phyloP scores from a whole-genome alignment of 2,113 vertebrate genomes.

The Phyllostomus discolor region DNA sequence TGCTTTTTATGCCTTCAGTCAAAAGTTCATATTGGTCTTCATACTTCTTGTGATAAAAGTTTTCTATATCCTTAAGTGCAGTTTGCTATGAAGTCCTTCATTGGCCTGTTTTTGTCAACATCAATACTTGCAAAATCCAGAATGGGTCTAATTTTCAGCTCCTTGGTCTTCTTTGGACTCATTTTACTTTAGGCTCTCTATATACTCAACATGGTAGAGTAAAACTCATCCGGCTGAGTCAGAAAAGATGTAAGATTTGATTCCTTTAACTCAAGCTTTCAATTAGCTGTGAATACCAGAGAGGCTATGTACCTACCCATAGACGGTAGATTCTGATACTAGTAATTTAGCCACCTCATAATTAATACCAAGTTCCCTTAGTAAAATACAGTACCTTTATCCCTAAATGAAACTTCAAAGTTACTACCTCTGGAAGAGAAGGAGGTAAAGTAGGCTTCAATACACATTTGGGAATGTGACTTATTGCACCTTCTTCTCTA shows the following conservation, averaged over 20 bases:
- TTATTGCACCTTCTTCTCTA: background rate
- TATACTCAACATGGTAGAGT: background rate
- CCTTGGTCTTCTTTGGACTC: background rate
- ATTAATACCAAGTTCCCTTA: background rate
- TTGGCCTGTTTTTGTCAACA: background rate
- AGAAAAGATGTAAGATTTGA: background rate
- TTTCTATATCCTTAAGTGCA: background rate
- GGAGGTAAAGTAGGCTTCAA: background rate
- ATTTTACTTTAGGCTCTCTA: background rate
- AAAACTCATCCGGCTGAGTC: background rate
- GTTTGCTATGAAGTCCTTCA: background rate
- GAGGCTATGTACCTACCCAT: background rate
- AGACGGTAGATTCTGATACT: background rate
- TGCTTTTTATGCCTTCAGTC: background rate
- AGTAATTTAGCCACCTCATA: background rate
- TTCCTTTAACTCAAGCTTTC: background rate
- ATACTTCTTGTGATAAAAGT: background rate
- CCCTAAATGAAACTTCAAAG: background rate
- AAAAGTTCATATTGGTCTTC: background rate
- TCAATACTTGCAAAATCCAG: background rate
- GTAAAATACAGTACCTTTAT: background rate
- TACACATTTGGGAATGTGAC: background rate
- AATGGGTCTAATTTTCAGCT: background rate
- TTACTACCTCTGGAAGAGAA: background rate
- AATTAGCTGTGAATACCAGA: background rate